phyloP scores from a whole-genome alignment of 1,140 invertebrate genomes.

The Zeugodacus cucurbitae region DNA sequence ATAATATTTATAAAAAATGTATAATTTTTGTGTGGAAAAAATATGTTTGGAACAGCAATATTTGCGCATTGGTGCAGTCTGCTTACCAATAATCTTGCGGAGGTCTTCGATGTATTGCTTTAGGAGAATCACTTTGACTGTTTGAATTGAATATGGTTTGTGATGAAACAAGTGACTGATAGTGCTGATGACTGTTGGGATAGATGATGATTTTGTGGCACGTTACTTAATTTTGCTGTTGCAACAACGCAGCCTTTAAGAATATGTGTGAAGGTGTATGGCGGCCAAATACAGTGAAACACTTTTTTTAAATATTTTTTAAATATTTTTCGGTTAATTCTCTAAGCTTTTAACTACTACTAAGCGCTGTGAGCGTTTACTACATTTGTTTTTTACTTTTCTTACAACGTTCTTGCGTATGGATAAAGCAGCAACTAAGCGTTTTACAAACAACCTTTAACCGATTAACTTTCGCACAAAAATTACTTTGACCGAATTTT shows the following conservation, averaged over 20 bases:
- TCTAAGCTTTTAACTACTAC: neutral
- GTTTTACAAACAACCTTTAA: conserved; percentile 2
- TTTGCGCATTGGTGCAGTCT: neutral
- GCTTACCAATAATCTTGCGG: conserved; percentile 67
- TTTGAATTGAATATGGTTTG: conserved; percentile 32
- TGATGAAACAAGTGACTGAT: conserved; percentile 33
- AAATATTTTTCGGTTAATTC: neutral
- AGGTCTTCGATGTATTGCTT: conserved; percentile 67
- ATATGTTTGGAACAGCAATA: neutral
- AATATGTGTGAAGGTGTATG: neutral
- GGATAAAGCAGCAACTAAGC: neutral
- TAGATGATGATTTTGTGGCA: neutral
- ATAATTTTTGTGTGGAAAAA: neutral
- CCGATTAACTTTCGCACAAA: neutral
- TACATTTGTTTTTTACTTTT: conserved; percentile 1
- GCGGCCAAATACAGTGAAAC: neutral
- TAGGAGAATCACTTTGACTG: conserved; percentile 66
- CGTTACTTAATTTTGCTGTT: neutral
- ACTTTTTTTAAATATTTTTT: neutral
- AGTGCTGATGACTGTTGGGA: conserved; percentile 35
- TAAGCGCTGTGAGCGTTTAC: neutral
- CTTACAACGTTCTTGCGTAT: conserved; percentile 2
- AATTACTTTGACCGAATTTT: neutral
- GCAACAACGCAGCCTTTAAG: neutral
- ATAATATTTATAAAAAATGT: too few relatives aligned